A percentile compares a stretch with the other conserved stretches of the same genome.
phyloP scores from a whole-genome alignment of 2,113 vertebrate genomes.

The Rhabdornis inornatus region DNA sequence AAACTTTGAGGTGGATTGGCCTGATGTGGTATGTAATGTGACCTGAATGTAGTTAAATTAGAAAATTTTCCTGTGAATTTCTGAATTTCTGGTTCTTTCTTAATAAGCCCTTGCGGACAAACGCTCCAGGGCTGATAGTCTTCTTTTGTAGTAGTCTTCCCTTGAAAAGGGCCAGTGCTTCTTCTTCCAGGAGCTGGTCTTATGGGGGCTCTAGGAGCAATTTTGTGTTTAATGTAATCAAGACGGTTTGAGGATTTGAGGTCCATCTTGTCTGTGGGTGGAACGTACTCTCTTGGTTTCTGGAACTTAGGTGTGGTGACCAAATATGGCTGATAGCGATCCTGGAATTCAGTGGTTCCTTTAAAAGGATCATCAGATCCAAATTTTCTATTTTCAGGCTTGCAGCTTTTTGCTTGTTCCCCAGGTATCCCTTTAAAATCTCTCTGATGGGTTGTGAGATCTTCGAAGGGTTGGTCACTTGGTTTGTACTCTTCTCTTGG shows the following conservation, averaged over 20 bases:
- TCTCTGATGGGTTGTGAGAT: constrained; percentile 76
- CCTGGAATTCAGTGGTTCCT: constrained; percentile 79
- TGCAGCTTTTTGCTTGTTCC: constrained; percentile 73
- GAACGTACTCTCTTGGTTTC: constrained; percentile 61
- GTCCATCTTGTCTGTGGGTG: constrained; percentile 74
- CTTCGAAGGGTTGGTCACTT: constrained; percentile 71
- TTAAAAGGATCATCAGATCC: constrained; percentile 59
- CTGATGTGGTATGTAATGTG: constrained; percentile 76
- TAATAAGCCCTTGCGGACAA: constrained; percentile 59
- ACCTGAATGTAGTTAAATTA: constrained; percentile 78
- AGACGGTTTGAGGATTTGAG: constrained; percentile 70
- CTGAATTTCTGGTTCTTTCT: constrained; percentile 65
- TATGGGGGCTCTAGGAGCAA: constrained; percentile 62
- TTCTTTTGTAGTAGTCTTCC: constrained; percentile 77
- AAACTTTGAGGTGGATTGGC: constrained; percentile 67
- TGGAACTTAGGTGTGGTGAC: constrained; percentile 37
- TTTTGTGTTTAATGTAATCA: constrained; percentile 66
- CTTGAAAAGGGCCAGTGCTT: constrained; percentile 73
- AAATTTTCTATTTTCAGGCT: constrained; percentile 55
- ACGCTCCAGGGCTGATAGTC: constrained; percentile 77
- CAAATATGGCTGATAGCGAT: constrained; percentile 76
- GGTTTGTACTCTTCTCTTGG: constrained; percentile 72
- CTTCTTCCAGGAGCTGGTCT: constrained; percentile 59
- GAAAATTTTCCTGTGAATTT: constrained; percentile 77
- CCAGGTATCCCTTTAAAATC: constrained; percentile 78